Evolutionary conservation across 2,888 invertebrate genomes (phyloP).

Genomic region (Phorcus lineatus): DNA sequence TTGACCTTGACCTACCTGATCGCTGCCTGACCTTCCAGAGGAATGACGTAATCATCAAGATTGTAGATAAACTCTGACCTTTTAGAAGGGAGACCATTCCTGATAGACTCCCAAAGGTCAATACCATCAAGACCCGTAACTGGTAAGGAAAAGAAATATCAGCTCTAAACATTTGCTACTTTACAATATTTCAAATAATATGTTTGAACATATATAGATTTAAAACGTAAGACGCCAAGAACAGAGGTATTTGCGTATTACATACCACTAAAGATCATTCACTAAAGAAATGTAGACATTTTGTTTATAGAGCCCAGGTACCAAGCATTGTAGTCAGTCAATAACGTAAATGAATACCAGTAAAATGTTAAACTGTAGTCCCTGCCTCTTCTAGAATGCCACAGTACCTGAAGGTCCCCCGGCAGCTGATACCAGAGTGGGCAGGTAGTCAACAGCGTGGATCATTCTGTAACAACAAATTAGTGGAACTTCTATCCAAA

Average conservation of each 20-base stretch:
- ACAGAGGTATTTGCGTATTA: too few species aligned
- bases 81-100: conserved; percentile 21
- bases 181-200: too few species aligned
- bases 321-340: too few species aligned
- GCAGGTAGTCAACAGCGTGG: conserved; percentile 42
- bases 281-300: too few species aligned
- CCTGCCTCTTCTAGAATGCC: too few species aligned
- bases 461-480: conserved; percentile 24
- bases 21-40: conserved; percentile 38
- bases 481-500: not conserved
- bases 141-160: not conserved
- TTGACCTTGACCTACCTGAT: conserved; percentile 32
- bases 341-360: too few species aligned
- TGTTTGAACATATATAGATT: too few species aligned
- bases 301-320: too few species aligned
- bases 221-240: too few species aligned
- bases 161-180: too few species aligned
- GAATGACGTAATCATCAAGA: conserved; percentile 36
- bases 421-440: conserved; percentile 34
- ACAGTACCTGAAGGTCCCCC: conserved; percentile 8
- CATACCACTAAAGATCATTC: too few species aligned
- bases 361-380: too few species aligned
- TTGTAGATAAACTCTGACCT: conserved; percentile 46
- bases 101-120: conserved; percentile 38
- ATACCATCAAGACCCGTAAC: conserved; percentile 40